phyloP scores from a whole-genome alignment of 1,140 invertebrate genomes.

The Drosophila elegans region DNA sequence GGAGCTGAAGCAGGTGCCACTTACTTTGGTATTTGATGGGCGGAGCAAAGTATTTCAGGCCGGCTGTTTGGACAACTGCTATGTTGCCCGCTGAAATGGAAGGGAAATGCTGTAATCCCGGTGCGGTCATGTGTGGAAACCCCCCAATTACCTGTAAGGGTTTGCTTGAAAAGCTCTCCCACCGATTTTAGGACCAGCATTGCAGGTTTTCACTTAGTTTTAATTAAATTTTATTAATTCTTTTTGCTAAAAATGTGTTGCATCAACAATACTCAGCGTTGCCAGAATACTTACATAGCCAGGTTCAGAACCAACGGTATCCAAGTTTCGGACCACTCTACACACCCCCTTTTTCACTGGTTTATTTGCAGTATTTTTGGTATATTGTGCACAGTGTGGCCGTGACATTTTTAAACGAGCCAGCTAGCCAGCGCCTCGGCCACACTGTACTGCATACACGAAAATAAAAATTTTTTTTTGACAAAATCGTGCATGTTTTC shows the following conservation, averaged over 20 bases:
- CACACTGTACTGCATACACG: conserved; percentile 57
- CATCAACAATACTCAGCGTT: conserved; percentile 33
- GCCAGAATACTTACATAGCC: background rate
- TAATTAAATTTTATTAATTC: background rate
- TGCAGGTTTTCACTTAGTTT: conserved; percentile 15
- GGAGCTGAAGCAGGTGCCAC: background rate
- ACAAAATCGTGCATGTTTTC: conserved; percentile 65
- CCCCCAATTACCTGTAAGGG: conserved; percentile 31
- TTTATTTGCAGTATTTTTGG: background rate
- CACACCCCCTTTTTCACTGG: background rate
- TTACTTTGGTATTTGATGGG: conserved; percentile 88
- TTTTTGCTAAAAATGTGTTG: conserved; percentile 29
- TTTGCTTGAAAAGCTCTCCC: conserved; percentile 55
- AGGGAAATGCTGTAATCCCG: background rate
- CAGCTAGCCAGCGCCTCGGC: conserved; percentile 1
- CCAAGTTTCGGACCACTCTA: too few relatives aligned
- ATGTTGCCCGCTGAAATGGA: conserved; percentile 48
- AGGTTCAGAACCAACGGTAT: too few relatives aligned
- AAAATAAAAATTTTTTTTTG: conserved; percentile 39
- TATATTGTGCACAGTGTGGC: background rate
- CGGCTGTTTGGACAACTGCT: conserved; percentile 68
- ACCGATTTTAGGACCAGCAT: conserved; percentile 60
- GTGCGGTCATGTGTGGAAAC: background rate
- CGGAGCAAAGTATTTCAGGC: conserved; percentile 88
- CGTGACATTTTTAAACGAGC: too few relatives aligned